Evolutionary conservation across 1,140 invertebrate species (phyloP).

Genomic region (Habropoda laboriosa): DNA sequence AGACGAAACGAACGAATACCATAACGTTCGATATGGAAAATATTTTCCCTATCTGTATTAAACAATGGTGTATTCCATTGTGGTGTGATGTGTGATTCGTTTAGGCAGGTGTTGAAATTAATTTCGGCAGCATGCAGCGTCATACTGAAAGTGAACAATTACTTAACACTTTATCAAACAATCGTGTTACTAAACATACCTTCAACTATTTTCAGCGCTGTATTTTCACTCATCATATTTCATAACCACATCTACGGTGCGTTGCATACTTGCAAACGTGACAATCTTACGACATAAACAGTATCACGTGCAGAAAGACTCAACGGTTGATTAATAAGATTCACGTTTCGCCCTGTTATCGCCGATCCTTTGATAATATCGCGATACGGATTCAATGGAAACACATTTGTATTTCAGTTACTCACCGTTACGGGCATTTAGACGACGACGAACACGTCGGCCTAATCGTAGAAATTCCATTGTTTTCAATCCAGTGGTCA

Average conservation of each 20-base stretch:
- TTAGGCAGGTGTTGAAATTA: no score
- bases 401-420: conserved; percentile 24
- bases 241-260: neutral
- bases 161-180: neutral
- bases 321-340: neutral
- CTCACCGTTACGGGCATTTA: conserved; percentile 69
- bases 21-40: no score
- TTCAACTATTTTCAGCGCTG: neutral
- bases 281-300: neutral
- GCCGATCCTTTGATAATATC: conserved; percentile 13
- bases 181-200: neutral
- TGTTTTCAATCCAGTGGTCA: conserved; percentile 59
- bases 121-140: no score
- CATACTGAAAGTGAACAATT: no score
- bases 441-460: conserved; percentile 54
- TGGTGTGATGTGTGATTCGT: no score
- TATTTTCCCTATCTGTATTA: no score
- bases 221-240: conserved; percentile 2
- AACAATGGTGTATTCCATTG: no score
- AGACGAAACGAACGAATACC: no score
- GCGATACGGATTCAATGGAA: neutral
- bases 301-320: conserved; percentile 3
- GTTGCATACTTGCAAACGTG: neutral
- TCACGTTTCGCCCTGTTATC: conserved; percentile 15
- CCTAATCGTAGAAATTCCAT: conserved; percentile 62